Base-by-base conservation (phyloP, 2,113 vertebrate genomes). In the Thryonomys swinderianus region DNA sequence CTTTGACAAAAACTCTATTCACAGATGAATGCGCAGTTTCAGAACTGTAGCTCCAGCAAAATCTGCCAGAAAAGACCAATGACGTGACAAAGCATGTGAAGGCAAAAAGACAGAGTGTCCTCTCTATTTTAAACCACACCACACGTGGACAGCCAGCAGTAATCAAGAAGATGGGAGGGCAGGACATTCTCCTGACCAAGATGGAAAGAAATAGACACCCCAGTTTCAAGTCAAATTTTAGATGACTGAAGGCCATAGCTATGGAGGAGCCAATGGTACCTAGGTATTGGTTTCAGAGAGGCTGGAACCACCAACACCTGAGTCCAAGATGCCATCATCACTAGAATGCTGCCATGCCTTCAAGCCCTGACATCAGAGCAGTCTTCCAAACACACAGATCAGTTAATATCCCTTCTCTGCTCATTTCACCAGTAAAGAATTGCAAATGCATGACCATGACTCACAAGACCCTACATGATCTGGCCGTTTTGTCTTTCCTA, bases 41-140 rank as follows among this genome's bases (percentile, higher is more conserved):
- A 96, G 90, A 96, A 97, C 84, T 30, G 69, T n/a, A 96, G 96
- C 79, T 90, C 76, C 95, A 34, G 97, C 92, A 97, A 94, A 95
- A 62, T 34, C 64, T 51, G 45, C 95, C 95, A 95, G 73, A 17
- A 85, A 88, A 96, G 81, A 93, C 89, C 74, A 96, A 73, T 51
- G 80, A 87, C 0, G 0, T 3, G 9, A 27, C 45, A 34, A 92
- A 97, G 93, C 48, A 37, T 23, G 71, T 4, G 81, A 89, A 93
- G 1, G 82, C 23, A 48, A 8, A 82, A 20, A 73, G 88, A 14
- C 42, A 78, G 42, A 23, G 32, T 3, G 40, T 2, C 10, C 40
- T 62, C 76, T 67, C 84, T 8, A 1, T 62, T 53, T 48, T 30
- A 62, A 51, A 42, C 14, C 42, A 57, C 85, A 42, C 20, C 40